Conservation (phyloP, 2,113 vertebrate species). For the Gambusia holbrooki region DNA sequence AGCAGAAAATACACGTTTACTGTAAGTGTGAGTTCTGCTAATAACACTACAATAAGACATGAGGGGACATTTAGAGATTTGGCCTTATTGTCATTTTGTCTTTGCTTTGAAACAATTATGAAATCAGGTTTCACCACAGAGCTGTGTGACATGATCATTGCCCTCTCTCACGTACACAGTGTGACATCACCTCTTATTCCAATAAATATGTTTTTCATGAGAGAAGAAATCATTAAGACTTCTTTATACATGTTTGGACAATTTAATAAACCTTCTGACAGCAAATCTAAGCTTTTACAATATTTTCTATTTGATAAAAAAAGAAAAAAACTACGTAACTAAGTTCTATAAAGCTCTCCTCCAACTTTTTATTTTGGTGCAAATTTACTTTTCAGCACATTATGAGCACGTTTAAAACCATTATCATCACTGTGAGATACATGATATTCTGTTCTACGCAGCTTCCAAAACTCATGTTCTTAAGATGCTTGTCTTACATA, state of each 20-base stretch:
- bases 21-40: background rate
- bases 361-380: too few species aligned
- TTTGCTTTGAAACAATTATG: background rate
- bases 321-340: too few species aligned
- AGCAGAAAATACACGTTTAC: background rate
- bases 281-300: too few species aligned
- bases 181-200: background rate
- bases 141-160: too few species aligned
- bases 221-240: too few species aligned
- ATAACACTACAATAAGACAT: background rate
- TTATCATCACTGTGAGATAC: background rate
- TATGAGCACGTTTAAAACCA: background rate
- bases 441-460: background rate
- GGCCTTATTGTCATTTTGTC: background rate
- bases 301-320: too few species aligned
- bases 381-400: background rate
- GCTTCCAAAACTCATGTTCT: background rate
- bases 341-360: too few species aligned
- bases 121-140: too few species aligned
- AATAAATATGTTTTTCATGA: too few species aligned
- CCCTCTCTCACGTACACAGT: background rate
- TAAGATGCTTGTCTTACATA: background rate
- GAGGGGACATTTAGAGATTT: background rate
- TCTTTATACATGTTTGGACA: too few species aligned
- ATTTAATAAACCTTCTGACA: too few species aligned